phyloP scores from a whole-genome alignment of 2,888 invertebrate species.

The Hartigia nigra region DNA sequence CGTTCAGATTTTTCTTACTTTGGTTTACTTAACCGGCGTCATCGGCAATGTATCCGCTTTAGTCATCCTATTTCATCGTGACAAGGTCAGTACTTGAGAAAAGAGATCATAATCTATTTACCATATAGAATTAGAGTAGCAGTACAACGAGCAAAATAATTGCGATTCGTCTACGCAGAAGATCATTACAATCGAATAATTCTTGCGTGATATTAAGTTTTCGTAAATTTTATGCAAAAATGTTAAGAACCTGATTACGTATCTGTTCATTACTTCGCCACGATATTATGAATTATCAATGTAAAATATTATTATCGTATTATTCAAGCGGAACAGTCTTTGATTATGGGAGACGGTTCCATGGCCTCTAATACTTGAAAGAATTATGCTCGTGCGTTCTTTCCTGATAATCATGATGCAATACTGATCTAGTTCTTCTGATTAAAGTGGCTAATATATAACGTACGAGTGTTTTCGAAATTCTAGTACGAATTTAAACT shows the following conservation, averaged over 20 bases:
- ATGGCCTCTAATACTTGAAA: background rate
- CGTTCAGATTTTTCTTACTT: constrained; percentile 66
- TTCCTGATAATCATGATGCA: background rate
- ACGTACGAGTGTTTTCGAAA: too few species aligned
- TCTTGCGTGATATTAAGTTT: background rate
- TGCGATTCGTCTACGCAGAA: background rate
- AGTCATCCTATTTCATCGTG: constrained; percentile 76
- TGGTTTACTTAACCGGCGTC: constrained; percentile 76
- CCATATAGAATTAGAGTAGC: background rate
- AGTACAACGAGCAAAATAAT: background rate
- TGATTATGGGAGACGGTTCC: background rate
- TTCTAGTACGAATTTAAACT: too few species aligned
- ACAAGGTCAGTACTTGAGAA: constrained; percentile 67
- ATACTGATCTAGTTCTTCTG: background rate
- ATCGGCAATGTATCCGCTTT: constrained; percentile 83
- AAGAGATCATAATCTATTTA: background rate
- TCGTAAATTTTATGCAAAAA: background rate
- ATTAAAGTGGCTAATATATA: background rate
- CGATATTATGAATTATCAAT: background rate
- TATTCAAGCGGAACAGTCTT: background rate
- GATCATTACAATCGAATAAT: background rate
- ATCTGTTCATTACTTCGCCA: background rate
- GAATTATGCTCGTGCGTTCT: background rate
- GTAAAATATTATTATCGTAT: background rate
- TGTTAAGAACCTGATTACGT: background rate